phyloP scores from a whole-genome alignment of 2,797 vertebrate genomes.

The Buceros bicornis region DNA sequence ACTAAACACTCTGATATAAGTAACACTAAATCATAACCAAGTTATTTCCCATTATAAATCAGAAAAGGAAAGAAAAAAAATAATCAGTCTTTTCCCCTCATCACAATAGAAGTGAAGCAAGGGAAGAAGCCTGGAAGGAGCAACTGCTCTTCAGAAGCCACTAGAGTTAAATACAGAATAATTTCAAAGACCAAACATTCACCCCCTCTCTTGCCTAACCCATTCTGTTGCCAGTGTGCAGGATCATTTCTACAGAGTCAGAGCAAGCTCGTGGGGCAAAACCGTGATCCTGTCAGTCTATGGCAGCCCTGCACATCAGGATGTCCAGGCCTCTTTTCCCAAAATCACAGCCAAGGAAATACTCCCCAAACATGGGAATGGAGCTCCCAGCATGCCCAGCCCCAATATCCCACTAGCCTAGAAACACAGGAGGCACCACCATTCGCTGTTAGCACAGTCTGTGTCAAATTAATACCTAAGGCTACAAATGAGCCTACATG shows the following conservation, averaged over 20 bases:
- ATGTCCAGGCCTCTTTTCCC: background rate
- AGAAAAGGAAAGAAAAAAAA: background rate
- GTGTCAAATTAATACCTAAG: background rate
- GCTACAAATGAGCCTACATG: background rate
- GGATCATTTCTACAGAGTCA: background rate
- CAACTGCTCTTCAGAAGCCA: background rate
- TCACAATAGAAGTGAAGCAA: background rate
- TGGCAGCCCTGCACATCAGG: background rate
- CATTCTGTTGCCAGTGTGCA: background rate
- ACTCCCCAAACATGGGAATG: rapidly evolving
- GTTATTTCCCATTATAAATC: background rate
- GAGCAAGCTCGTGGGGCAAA: background rate
- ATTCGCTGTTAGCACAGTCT: background rate
- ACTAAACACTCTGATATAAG: background rate
- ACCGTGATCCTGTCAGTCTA: rapidly evolving
- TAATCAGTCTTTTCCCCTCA: background rate
- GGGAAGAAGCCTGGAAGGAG: background rate
- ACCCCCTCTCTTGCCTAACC: background rate
- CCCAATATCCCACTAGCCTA: background rate
- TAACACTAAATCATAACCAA: background rate
- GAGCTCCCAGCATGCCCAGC: background rate
- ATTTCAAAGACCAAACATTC: background rate
- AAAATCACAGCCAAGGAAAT: background rate
- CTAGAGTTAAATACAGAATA: background rate
- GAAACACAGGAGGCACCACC: background rate